These are phyloP conservation scores for Diceros bicornis DNA, from an alignment of 2,797 vertebrate species.

Conservation along the genomic window DNA sequence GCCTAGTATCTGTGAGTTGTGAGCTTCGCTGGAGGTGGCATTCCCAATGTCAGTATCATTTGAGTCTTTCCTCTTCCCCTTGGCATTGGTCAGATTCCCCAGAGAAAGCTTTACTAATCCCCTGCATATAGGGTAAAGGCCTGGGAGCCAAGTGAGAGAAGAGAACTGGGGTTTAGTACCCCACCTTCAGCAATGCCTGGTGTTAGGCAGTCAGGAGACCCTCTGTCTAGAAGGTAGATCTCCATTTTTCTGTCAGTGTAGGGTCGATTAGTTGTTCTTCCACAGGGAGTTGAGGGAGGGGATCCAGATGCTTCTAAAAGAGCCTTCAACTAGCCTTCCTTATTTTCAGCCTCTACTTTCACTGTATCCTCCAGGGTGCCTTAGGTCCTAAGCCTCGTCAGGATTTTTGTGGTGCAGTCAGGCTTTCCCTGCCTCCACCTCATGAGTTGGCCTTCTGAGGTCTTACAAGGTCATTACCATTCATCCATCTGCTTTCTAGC, in stretches of 20 bases:
- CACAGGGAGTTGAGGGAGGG: not conserved
- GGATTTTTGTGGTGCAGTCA: slow-evolving; percentile 30
- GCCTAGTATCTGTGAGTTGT: not conserved
- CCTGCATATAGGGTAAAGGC: not conserved
- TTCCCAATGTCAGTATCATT: not conserved
- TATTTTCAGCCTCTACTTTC: not conserved
- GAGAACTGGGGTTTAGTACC: not conserved
- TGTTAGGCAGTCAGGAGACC: not conserved
- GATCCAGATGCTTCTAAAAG: not conserved
- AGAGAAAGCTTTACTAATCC: not conserved
- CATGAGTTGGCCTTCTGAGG: not conserved
- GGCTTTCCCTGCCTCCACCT: not conserved
- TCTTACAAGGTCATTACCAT: not conserved
- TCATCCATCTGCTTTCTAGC: slow-evolving; percentile 7
- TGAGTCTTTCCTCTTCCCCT: slow-evolving; percentile 25
- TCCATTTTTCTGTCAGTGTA: not conserved
- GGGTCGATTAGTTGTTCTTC: not conserved
- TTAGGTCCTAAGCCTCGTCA: not conserved
- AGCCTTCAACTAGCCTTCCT: not conserved
- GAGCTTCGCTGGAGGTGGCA: not conserved
- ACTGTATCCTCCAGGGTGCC: not conserved
- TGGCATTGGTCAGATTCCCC: not conserved
- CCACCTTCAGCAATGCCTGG: not conserved
- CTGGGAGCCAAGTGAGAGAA: not conserved
- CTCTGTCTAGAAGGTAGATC: not conserved